Evolutionary conservation across 2,888 invertebrate species (phyloP).

Genomic region (Cryptocheilus praepositus): DNA sequence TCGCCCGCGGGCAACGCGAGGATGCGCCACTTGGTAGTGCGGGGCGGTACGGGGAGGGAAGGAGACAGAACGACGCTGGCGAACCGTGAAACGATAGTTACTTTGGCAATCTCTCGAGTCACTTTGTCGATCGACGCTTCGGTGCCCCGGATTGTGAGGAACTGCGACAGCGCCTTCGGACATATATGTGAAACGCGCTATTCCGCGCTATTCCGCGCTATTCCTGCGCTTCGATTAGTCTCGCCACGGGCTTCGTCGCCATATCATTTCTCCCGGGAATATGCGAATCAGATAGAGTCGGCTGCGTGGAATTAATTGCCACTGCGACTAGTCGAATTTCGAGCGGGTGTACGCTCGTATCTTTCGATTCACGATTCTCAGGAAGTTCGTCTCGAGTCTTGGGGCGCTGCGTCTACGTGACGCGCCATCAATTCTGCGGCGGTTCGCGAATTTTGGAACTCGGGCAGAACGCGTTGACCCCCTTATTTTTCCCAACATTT

Average conservation of each 20-base stretch:
- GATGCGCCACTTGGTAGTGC: slow-evolving; percentile 34
- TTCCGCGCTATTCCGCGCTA: background rate
- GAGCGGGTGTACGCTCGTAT: background rate
- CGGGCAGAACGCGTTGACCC: background rate
- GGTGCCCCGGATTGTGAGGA: background rate
- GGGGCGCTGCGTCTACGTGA: background rate
- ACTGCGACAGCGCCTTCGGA: background rate
- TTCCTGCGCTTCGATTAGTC: slow-evolving; percentile 2
- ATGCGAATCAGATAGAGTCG: too few relatives aligned
- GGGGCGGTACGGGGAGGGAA: background rate
- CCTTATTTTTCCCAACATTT: background rate
- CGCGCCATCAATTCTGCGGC: background rate
- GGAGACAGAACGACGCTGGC: slow-evolving; percentile 19
- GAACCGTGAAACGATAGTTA: slow-evolving; percentile 44
- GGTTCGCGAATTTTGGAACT: background rate
- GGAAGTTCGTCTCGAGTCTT: background rate
- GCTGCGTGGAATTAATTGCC: too few relatives aligned
- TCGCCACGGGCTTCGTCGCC: background rate
- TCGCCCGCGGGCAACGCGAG: slow-evolving; percentile 29
- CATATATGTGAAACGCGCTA: too few relatives aligned
- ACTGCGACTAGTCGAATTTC: background rate
- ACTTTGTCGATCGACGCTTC: slow-evolving; percentile 16
- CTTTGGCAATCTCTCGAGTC: slow-evolving; percentile 29
- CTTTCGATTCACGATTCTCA: background rate
- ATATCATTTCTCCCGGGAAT: slow-evolving; percentile 4